Evolutionary conservation across 1,140 invertebrate species (phyloP), one percentile per base, ranked within the genome.

Genomic region (Drosophila subobscura): DNA sequence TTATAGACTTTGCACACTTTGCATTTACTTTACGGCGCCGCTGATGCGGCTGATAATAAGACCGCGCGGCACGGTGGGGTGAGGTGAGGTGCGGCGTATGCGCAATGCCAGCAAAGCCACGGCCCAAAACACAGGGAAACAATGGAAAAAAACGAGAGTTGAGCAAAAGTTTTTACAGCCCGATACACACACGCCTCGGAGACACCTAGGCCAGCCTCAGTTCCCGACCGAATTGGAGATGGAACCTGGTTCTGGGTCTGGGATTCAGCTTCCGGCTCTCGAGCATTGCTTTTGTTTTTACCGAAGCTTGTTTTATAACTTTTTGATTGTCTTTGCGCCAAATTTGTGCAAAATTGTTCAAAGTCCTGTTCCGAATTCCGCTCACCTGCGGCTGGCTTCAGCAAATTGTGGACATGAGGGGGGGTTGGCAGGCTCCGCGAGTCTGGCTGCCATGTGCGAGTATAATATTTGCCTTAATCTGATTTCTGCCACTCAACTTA

Each of bases 1-100:
- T 88, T 88, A 88, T 88, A 88, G 83, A 88, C 83, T 88, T 88
- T 88, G 84, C 83, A 88, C 83, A 88, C 83, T 85, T 86, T 85
- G 81, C 81, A 85, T 85, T 85, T 85, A 85, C 81, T 85, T 85
- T 85, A 81, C 77, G 81, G 83, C 73, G 81, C 74, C 81, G 83
- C 81, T 85, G 81, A 85, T 85, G 81, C 83, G 68, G 83, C 81
- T 81, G 81, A 85, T 85, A 85, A 85, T 85, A 85, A 72, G 83
- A 85, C 81, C 77, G 81, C 58, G 65, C 63, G 25, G 25, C 25
- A 6, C 1, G 25, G 25, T 5, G 5, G 1, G 25, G 25, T 27
- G 25, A 5, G 25, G 25, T 27, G 5, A 5, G 25, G 25, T 5
- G 25, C 25, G 77, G 81, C 77, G 81, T 88, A 88, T 85, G 73